Conservation (phyloP, 2,888 invertebrate genomes). For the Nebria brevicollis region DNA sequence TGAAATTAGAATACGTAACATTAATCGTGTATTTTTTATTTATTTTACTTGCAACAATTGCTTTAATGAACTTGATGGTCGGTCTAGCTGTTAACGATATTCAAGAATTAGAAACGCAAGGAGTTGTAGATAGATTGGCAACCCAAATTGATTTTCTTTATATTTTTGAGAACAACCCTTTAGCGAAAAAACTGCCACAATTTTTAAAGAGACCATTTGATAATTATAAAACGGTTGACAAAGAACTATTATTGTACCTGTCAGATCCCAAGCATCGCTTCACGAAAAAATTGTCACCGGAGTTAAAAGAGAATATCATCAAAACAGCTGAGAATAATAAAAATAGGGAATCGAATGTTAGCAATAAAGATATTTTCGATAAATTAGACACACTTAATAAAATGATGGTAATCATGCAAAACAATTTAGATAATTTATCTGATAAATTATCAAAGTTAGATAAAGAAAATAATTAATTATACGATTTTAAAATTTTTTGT, state of each 20-base stretch:
- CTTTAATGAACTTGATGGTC: slow-evolving; percentile 70
- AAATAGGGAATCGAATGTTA: slow-evolving; percentile 22
- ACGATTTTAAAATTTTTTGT: too few relatives aligned
- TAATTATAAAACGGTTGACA: slow-evolving; percentile 24
- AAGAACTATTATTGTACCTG: slow-evolving; percentile 18
- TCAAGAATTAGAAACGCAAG: slow-evolving; percentile 67
- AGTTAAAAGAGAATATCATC: slow-evolving; percentile 31
- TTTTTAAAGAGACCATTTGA: slow-evolving; percentile 23
- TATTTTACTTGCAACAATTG: slow-evolving; percentile 67
- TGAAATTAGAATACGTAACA: slow-evolving; percentile 63
- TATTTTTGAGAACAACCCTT: slow-evolving; percentile 26
- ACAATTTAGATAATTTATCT: too few relatives aligned
- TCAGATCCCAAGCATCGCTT: slow-evolving; percentile 33
- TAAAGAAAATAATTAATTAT: too few relatives aligned
- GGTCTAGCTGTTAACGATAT: slow-evolving; percentile 72
- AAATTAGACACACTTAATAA: slow-evolving; percentile 29
- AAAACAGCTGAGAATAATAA: slow-evolving; percentile 33
- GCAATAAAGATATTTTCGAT: slow-evolving; percentile 16
- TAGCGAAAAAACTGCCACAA: slow-evolving; percentile 25
- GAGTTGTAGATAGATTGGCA: slow-evolving; percentile 67
- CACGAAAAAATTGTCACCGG: slow-evolving; percentile 21
- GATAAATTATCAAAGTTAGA: too few relatives aligned
- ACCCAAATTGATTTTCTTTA: slow-evolving; percentile 67
- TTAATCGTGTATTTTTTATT: slow-evolving; percentile 67
- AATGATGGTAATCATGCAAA: slow-evolving; percentile 12